These are phyloP conservation scores for Hermaeophaga mercurialis DNA, from an alignment of 2,888 invertebrate genomes.

Conservation along the genomic window DNA sequence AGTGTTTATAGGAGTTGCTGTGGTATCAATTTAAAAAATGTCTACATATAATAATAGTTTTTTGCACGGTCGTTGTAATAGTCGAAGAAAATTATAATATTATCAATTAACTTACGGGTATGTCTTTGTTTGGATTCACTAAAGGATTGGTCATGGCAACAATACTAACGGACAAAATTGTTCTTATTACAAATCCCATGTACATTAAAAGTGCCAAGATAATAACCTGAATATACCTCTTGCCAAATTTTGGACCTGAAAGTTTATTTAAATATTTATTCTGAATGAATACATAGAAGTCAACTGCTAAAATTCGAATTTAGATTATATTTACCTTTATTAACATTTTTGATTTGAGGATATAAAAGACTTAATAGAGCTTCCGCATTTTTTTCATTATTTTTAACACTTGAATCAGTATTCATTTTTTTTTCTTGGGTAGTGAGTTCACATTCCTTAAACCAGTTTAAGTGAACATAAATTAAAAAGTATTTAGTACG, in stretches of 20 bases:
- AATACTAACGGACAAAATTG: slow-evolving; percentile 71
- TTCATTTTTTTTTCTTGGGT: slow-evolving; percentile 48
- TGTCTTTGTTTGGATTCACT: slow-evolving; percentile 50
- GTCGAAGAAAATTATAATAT: too few species aligned
- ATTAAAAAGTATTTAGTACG: too few species aligned
- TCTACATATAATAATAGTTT: too few species aligned
- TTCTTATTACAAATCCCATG: slow-evolving; percentile 66
- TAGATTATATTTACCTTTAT: neutral
- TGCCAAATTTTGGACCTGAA: slow-evolving; percentile 61
- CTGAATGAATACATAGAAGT: neutral
- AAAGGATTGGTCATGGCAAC: slow-evolving; percentile 71
- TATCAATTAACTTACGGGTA: slow-evolving; percentile 59
- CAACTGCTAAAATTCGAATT: neutral
- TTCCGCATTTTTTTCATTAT: neutral
- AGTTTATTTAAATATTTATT: slow-evolving; percentile 40
- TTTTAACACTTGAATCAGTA: neutral
- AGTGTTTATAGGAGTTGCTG: too few species aligned
- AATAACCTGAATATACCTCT: slow-evolving; percentile 66
- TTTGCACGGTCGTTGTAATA: too few species aligned
- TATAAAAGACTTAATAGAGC: neutral
- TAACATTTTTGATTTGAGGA: neutral
- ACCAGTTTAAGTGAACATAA: too few species aligned
- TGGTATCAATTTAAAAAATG: too few species aligned
- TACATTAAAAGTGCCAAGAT: slow-evolving; percentile 65
- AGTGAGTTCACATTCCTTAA: too few species aligned